Evolutionary conservation across 2,888 invertebrate species (phyloP).

Genomic region (Campaea margaritaria): DNA sequence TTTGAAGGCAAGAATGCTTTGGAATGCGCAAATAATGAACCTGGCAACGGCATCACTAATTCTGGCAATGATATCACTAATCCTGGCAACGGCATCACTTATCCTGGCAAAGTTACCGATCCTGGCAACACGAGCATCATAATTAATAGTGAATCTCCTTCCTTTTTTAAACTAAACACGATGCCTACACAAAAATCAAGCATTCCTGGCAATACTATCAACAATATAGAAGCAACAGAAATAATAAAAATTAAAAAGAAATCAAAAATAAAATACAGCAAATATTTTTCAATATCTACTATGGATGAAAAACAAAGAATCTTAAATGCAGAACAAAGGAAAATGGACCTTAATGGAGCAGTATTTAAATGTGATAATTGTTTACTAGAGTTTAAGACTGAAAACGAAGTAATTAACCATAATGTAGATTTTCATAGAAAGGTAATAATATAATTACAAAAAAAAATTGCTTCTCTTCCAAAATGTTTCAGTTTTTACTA

Average conservation of each 20-base stretch:
- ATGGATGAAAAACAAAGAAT: constrained; percentile 49
- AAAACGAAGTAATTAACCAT: constrained; percentile 51
- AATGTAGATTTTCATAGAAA: constrained; percentile 50
- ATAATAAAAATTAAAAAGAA: constrained; percentile 34
- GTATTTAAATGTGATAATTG: constrained; percentile 62
- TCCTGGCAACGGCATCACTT: neutral
- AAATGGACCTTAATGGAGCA: constrained; percentile 41
- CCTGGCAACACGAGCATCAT: neutral
- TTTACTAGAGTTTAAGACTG: constrained; percentile 48
- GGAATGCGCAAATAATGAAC: neutral
- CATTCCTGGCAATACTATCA: neutral
- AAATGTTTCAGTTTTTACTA: too few relatives aligned
- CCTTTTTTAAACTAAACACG: neutral
- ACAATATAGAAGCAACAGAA: constrained; percentile 4
- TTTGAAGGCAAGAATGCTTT: neutral
- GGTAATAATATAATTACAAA: constrained; percentile 43
- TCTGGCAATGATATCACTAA: neutral
- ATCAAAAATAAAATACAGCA: constrained; percentile 32
- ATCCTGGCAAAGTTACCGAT: neutral
- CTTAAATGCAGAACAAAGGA: constrained; percentile 6
- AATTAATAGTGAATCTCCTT: neutral
- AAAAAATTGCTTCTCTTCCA: too few relatives aligned
- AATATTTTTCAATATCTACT: constrained; percentile 41
- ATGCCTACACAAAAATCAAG: neutral
- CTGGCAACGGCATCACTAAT: neutral